Evolutionary conservation across 2,797 vertebrate species (phyloP).

Genomic region (Danio aesculapii): DNA sequence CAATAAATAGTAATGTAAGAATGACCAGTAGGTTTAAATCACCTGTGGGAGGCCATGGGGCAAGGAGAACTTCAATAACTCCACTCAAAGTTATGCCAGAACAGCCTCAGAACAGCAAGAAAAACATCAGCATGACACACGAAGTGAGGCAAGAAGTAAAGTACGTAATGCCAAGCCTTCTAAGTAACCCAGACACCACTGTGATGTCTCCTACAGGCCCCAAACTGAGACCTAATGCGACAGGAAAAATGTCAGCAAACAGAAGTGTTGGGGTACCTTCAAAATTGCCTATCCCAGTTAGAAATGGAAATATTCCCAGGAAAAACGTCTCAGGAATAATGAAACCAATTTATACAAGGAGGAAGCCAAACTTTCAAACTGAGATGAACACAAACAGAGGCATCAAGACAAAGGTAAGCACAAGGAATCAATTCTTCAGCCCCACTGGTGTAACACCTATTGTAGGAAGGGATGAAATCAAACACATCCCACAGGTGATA

Average conservation of each 20-base stretch:
- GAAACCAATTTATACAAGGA: constrained; percentile 9
- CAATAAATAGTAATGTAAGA: neutral
- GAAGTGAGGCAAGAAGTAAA: constrained; percentile 13
- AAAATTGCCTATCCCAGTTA: neutral
- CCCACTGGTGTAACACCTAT: constrained; percentile 14
- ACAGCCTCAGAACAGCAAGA: constrained; percentile 3
- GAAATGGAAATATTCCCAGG: neutral
- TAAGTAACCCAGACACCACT: constrained; percentile 1
- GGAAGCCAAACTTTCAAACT: constrained; percentile 12
- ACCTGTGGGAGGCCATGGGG: neutral
- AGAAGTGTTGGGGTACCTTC: neutral
- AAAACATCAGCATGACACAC: constrained; percentile 4
- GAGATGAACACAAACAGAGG: constrained; percentile 1
- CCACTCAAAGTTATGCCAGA: neutral
- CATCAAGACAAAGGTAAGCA: constrained; percentile 12
- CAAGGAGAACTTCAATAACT: neutral
- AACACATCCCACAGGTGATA: neutral
- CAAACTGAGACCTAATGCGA: constrained; percentile 22
- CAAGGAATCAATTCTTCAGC: constrained; percentile 7
- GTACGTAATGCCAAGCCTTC: neutral
- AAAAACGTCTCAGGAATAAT: constrained; percentile 16
- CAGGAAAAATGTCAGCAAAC: constrained; percentile 30
- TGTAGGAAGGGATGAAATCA: constrained; percentile 13
- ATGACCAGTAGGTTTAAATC: neutral
- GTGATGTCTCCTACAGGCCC: constrained; percentile 5